Base-by-base conservation (phyloP, 2,888 invertebrate genomes). In the Xylophagus ater region DNA sequence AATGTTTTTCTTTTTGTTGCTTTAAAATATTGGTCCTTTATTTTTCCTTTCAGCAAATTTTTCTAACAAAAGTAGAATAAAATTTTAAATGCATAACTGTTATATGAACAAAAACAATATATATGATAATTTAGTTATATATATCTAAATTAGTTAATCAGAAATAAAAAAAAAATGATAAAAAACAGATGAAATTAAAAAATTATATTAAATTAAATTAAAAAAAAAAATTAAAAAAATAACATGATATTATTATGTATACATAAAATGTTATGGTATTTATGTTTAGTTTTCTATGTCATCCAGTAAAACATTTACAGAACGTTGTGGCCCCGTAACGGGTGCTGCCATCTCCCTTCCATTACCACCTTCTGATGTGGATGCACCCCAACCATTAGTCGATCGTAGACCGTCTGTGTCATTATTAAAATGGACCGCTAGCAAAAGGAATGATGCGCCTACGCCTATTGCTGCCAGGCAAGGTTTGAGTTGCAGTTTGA, bases 321-420 rank as follows among this genome's bases (percentile, higher is more conserved):
- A 81, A 66, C 72, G 78, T 71, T 81, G 81, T 67, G 80, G 80
- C 56, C 79, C 80, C 54, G 73, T 77, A 59, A 69, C 78, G 54
- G 71, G 72, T 52, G 65, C 65, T 44, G 57, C 61, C 59, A 60
- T 61, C 55, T 63, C 67, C 50, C 55, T 60, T 54, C 70, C 76
- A 54, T 71, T 70, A 49, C 70, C 72, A 41, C 66, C 69, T 49
- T 64, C 69, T 62, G 80, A 81, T 54, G 66, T 73, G 56, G 80
- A 80, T 62, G 68, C 77, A 39, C 79, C 80, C 41, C 80, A 80
- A 66, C 80, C 80, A 44, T 66, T 81, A 56, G 78, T 80, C 54
- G 76, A 72, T 45, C 67, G 81, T 51, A 76, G 73, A 60, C 77
- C 78, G 17, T 74, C 76, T 26, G 75, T 77, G 41, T 76, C 77